Evolutionary conservation across 2,797 vertebrate genomes (phyloP), one percentile per base, ranked within the genome.

Genomic region (Lophius americanus): DNA sequence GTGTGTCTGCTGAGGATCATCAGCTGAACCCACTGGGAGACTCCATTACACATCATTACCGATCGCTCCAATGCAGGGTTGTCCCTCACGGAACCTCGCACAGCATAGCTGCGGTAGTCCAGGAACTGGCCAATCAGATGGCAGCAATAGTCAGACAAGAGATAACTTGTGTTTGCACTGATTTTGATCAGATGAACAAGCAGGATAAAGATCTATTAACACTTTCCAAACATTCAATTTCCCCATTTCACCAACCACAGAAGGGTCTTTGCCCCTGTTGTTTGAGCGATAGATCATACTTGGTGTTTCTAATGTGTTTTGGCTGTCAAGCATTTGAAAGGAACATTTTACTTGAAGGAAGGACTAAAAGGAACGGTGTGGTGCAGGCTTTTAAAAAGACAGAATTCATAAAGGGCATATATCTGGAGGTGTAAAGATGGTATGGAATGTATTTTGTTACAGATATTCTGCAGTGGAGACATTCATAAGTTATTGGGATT

Each of bases 21-120:
- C 70, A 97, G 93, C 86, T 96, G 96, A 37, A 97, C 96, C 96
- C 96, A 98, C 83, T 97, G 96, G 9, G 96, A 97, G 38, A 98
- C 95, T 0, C 96, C 96, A 6, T 98, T 98, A 53, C 95, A 97
- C 88, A 98, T 92, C 80, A 95, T 93, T 32, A 98, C 95, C 0
- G 96, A 96, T 0, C 94, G 92, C 79, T 97, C 96, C 83, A 98
- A 91, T 1, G 95, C 91, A 0, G 94, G 93, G 81, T 95, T 96
- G 69, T 94, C 95, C 53, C 90, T 79, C 83, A 97, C 95, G 0
- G 96, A 95, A 32, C 95, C 95, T 0, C 91, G 93, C 59, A 96
- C 91, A 70, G 96, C 95, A 9, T 97, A 98, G 85, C 93, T 94
- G 49, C 92, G 93, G 73, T 96, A 96, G 87, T 97, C 96, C 92